Evolutionary conservation across 1,140 invertebrate species (phyloP).

Genomic region (Meloidogyne hapla): DNA sequence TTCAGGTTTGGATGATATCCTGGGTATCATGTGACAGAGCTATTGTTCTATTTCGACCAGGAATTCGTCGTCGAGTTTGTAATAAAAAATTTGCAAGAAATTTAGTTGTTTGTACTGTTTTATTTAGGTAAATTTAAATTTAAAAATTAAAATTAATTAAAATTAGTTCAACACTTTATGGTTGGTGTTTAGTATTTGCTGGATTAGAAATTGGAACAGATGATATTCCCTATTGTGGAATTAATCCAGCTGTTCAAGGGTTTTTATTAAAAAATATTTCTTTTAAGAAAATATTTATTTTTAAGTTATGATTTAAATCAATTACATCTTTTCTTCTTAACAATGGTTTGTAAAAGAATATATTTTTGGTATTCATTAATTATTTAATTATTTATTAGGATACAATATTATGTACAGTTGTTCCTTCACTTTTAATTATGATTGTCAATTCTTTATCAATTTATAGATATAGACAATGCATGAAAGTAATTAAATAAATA

Average conservation of each 20-base stretch:
- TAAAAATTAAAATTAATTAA: background rate
- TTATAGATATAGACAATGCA: constrained; percentile 61
- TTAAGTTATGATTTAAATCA: constrained; percentile 54
- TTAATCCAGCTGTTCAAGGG: constrained; percentile 46
- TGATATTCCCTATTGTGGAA: constrained; percentile 50
- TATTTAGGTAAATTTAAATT: constrained; percentile 29
- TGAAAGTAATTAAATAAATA: constrained; percentile 43
- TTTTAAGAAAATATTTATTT: background rate
- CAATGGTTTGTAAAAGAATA: too few relatives aligned
- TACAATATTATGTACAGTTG: constrained; percentile 60
- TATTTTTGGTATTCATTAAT: background rate
- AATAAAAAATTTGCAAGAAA: constrained; percentile 57
- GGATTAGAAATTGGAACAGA: constrained; percentile 50
- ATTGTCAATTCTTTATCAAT: constrained; percentile 59
- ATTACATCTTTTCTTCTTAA: constrained; percentile 58
- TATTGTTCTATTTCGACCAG: constrained; percentile 57
- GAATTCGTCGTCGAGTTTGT: constrained; percentile 57
- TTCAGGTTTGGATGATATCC: constrained; percentile 58
- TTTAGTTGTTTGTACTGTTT: constrained; percentile 51
- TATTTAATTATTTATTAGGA: constrained; percentile 29
- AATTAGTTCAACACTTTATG: constrained; percentile 50
- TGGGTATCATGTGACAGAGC: constrained; percentile 60
- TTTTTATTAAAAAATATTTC: background rate
- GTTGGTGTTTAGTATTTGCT: constrained; percentile 61
- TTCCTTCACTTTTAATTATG: constrained; percentile 60